phyloP scores from a whole-genome alignment of 2,888 invertebrate genomes.

The Acleris sparsana region DNA sequence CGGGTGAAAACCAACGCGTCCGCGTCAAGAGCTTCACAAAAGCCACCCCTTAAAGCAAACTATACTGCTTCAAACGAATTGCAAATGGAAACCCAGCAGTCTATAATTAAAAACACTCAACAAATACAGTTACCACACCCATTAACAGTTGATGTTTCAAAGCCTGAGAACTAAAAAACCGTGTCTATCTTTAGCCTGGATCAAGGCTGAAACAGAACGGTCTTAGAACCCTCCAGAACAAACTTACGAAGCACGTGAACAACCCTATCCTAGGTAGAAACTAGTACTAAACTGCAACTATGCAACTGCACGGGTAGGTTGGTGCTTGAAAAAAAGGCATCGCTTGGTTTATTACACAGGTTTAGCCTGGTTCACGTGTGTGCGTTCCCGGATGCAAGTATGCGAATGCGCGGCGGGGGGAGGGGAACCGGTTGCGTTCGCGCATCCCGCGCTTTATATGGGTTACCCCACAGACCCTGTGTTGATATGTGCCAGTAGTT shows the following conservation, averaged over 20 bases:
- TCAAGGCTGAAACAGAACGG: constrained; percentile 67
- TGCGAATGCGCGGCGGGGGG: constrained; percentile 56
- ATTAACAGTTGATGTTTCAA: constrained; percentile 27
- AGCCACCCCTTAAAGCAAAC: too few species aligned
- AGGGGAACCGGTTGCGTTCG: constrained; percentile 63
- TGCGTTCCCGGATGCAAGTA: constrained; percentile 69
- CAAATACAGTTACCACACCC: constrained; percentile 2
- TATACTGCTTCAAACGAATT: too few species aligned
- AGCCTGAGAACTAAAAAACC: constrained; percentile 34
- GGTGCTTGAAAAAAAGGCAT: constrained; percentile 40
- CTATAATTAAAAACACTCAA: constrained; percentile 27
- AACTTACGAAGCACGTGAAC: neutral
- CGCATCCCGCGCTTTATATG: constrained; percentile 73
- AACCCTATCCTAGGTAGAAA: neutral
- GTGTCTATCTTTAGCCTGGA: constrained; percentile 77
- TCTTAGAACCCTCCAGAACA: constrained; percentile 31
- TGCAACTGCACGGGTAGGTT: constrained; percentile 25
- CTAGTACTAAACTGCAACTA: constrained; percentile 37
- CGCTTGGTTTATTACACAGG: constrained; percentile 40
- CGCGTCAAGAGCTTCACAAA: too few species aligned
- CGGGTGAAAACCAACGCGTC: too few species aligned
- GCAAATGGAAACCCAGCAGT: neutral
- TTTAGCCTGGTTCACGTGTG: constrained; percentile 41
- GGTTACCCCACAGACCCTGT: constrained; percentile 83
- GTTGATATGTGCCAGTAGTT: constrained; percentile 46